A percentile compares a stretch with the other conserved stretches of the same genome.
Conservation (phyloP, 2,113 vertebrate genomes). For the Myocastor coypus region DNA sequence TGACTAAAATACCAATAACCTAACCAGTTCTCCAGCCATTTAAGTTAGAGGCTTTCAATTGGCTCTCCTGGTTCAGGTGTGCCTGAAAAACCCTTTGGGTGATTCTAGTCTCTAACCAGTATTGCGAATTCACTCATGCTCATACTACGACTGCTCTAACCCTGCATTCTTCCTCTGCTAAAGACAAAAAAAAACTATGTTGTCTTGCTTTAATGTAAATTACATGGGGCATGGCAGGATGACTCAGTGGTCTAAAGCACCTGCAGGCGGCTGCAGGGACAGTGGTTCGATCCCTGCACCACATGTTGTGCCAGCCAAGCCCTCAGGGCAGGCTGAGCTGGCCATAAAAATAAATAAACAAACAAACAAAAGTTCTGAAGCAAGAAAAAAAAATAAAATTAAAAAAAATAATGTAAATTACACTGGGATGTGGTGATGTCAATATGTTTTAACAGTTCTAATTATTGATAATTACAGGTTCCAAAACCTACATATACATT, state of each 20-base stretch:
- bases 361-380: too few relatives aligned
- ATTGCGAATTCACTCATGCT: background rate
- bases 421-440: background rate
- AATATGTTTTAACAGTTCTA: background rate
- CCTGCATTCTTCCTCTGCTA: background rate
- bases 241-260: too few relatives aligned
- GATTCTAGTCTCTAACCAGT: background rate
- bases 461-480: background rate
- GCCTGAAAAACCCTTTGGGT: rapidly evolving
- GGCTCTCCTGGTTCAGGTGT: too few relatives aligned
- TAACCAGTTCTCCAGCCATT: background rate
- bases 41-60: background rate
- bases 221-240: too few relatives aligned
- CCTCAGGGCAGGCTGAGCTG: too few relatives aligned
- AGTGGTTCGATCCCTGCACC: too few relatives aligned
- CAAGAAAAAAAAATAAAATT: too few relatives aligned
- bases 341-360: too few relatives aligned
- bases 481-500: background rate
- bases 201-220: background rate
- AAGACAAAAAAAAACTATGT: background rate
- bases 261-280: too few relatives aligned
- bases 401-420: background rate
- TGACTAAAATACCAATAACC: background rate
- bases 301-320: too few relatives aligned
- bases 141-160: background rate